Conservation (phyloP, 2,888 invertebrate species). For the Phyto melanocephala region DNA sequence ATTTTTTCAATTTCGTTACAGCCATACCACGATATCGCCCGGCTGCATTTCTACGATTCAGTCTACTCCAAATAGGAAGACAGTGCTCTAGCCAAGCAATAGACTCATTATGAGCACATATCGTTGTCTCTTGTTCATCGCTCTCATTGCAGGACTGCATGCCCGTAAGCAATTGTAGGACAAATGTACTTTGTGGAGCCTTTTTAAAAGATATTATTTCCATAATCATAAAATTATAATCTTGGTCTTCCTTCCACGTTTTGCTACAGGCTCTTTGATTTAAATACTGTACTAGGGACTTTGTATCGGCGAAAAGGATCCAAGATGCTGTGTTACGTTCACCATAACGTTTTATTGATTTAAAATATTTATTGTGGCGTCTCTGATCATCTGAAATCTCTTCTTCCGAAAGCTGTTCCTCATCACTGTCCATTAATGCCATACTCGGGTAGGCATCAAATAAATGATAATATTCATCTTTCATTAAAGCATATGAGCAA, state of each 20-base stretch:
- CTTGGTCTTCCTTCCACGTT: conserved; percentile 71
- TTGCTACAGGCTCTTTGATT: conserved; percentile 68
- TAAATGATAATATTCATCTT: conserved; percentile 81
- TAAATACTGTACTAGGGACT: conserved; percentile 73
- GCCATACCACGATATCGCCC: conserved; percentile 72
- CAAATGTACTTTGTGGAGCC: conserved; percentile 71
- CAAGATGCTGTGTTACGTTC: conserved; percentile 78
- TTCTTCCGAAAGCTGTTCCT: conserved; percentile 61
- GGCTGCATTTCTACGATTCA: conserved; percentile 73
- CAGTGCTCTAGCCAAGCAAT: conserved; percentile 75
- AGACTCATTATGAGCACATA: conserved; percentile 75
- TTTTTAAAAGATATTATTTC: conserved; percentile 73
- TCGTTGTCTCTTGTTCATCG: conserved; percentile 68
- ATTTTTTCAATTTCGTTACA: conserved; percentile 80
- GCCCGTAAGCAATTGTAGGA: conserved; percentile 73
- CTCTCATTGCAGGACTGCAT: conserved; percentile 66
- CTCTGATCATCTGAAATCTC: conserved; percentile 37
- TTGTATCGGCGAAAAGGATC: conserved; percentile 73
- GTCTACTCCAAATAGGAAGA: conserved; percentile 76
- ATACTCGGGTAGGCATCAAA: conserved; percentile 82
- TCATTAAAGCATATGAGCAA: conserved; percentile 81
- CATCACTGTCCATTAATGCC: conserved; percentile 69
- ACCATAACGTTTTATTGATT: conserved; percentile 69
- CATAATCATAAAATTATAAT: conserved; percentile 70
- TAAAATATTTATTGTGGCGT: conserved; percentile 65